Conservation (phyloP, 2,113 vertebrate genomes). For the Crypturellus undulatus region DNA sequence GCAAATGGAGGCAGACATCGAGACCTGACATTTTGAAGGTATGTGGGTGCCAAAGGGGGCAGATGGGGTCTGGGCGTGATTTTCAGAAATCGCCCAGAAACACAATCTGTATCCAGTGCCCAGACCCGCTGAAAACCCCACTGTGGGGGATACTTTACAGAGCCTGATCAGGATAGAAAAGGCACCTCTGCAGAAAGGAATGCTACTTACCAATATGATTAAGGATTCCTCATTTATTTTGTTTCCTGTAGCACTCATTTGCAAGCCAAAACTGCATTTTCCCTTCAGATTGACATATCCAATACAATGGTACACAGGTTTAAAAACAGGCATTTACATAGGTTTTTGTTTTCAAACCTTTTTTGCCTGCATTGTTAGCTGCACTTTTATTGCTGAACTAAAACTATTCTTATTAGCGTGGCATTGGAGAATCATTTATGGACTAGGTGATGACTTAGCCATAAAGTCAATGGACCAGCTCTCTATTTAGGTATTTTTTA, state of each 20-base stretch:
- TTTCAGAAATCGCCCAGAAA: slow-evolving; percentile 55
- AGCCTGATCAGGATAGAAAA: background rate
- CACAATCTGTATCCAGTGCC: background rate
- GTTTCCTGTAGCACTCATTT: background rate
- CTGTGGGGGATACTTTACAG: background rate
- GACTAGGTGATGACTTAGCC: background rate
- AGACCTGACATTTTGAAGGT: background rate
- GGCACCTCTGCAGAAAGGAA: background rate
- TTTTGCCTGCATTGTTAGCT: slow-evolving; percentile 8
- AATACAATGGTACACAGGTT: background rate
- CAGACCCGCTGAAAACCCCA: slow-evolving; percentile 20
- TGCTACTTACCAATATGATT: background rate
- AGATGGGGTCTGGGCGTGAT: slow-evolving; percentile 34
- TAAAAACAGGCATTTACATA: background rate
- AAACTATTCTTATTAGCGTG: background rate
- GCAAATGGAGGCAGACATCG: background rate
- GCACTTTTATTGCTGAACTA: background rate
- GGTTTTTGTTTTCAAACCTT: background rate
- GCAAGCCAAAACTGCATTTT: background rate
- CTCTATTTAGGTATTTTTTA: slow-evolving; percentile 33
- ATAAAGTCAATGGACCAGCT: slow-evolving; percentile 39
- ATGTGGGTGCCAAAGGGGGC: slow-evolving; percentile 18
- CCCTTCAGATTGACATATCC: background rate
- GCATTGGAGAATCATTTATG: slow-evolving; percentile 4
- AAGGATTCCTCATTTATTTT: background rate